A percentile compares a stretch with the other conserved stretches of the same genome.
These are phyloP conservation scores for Rhabdophis nuchalis DNA, from an alignment of 2,797 vertebrate genomes.

Conservation along the genomic window DNA sequence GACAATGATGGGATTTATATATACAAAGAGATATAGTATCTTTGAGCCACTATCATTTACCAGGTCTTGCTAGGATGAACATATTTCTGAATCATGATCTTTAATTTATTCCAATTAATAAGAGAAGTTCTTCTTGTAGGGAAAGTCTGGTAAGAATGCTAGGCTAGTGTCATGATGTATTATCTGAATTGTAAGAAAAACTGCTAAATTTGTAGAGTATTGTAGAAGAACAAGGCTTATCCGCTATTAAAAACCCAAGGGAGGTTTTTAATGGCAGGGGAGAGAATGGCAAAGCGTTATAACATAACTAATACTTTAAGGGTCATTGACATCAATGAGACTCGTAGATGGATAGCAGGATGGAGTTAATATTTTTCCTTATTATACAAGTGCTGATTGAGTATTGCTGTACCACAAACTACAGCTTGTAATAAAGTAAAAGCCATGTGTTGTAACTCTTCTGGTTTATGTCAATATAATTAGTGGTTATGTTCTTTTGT, in stretches of 20 bases:
- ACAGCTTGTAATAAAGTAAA: background rate
- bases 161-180: background rate
- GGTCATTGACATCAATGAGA: background rate
- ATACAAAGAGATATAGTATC: background rate
- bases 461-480: constrained; percentile 9
- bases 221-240: background rate
- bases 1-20: background rate
- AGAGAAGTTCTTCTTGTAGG: background rate
- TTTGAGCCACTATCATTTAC: background rate
- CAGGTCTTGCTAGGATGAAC: background rate
- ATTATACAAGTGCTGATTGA: background rate
- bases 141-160: background rate
- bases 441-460: background rate
- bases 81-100: background rate
- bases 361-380: background rate
- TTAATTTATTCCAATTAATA: background rate
- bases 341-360: background rate
- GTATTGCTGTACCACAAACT: background rate
- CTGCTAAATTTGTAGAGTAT: background rate
- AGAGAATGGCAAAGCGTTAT: background rate
- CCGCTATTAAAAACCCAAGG: background rate
- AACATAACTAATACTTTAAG: background rate
- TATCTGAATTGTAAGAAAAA: background rate
- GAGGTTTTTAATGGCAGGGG: background rate
- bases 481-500: constrained; percentile 5